Base-by-base conservation (phyloP, 64 coral and sea anemone species). In the Stichodactyla helianthus region DNA sequence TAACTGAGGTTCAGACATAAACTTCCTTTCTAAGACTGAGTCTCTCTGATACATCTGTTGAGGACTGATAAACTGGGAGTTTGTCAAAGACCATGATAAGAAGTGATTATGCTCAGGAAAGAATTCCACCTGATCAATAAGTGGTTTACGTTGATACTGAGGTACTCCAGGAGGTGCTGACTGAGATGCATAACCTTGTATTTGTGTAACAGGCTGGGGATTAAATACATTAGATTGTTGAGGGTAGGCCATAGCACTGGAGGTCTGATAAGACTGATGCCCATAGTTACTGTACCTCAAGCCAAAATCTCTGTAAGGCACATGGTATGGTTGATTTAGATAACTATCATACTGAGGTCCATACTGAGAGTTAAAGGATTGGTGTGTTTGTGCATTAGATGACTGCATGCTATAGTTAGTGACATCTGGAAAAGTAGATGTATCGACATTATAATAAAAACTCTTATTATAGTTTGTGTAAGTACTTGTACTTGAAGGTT, bases 1-100 rank as follows among this genome's bases (percentile, higher is more conserved):
- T 27, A 97, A 88, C 17, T 93, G 81, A 62, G 94, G 94, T 10
- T 97, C 94, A 7, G 94, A 97, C 14, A 89, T 54, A 90, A 97
- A 97, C 82, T 63, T 93, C 59, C 88, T 93, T 11, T 90, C 77
- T 12, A 81, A 70, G 11, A 70, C 85, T 6, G 88, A 56, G 59
- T 90, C 26, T 50, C 80, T 51, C 15, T 92, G 86, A 22, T 68
- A 27, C 13, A 22, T 55, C n/a, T 83, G 52, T 17, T 52, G 50
- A 19, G 60, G 64, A 60, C 61, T 86, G 31, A 89, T 56, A 55
- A 92, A 93, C 50, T 93, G 83, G 12, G 84, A 58, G 51, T 93
- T 87, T 68, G 78, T 83, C 26, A 92, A 90, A 22, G 84, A 55
- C 89, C 79, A 77, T 0, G 91, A 92, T 17, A 89, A 31, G 16